Base-by-base conservation (phyloP, 2,888 invertebrate genomes). In the Hartigia nigra region DNA sequence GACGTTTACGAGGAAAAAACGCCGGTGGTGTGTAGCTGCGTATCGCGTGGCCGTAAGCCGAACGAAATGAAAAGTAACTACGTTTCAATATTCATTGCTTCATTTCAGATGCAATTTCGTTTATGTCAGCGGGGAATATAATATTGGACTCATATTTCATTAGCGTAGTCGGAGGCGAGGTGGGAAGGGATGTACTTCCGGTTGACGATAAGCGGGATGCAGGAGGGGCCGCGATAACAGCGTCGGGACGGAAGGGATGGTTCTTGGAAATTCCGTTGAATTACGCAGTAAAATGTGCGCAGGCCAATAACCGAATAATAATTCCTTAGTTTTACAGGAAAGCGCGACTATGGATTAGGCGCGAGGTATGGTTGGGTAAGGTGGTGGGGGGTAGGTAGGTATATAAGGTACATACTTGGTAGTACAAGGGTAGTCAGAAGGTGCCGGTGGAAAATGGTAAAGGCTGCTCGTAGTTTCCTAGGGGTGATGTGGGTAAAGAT, bases 301-400 rank as follows among this genome's bases (percentile, higher is more conserved):
- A 78, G 84, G 86, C 85, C 87, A 86, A 88, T 88, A 89, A 88
- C 84, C 85, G 85, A 88, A 89, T 89, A 86, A 87, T 88, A 89
- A 88, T 87, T 88, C 83, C 87, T 88, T 84, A 85, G 87, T 85
- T 87, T 85, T 86, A 85, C 84, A 85, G 80, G 82, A 83, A 78
- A 82, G 81, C 81, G 82, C 77, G 82, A 39, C 31, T 75, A 12
- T 14, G 74, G 31, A 3, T 12, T 31, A 12, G 12, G 4, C 23
- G 55, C 12, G 32, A 12, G 3, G 75, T 14, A 12, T 31, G n/a
- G 39, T 39, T 23, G 36, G 9, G 72, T 72, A 31, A 55, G 77
- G 23, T 39, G n/a, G n/a, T n/a, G n/a, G 14, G 2, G 39, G 23
- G 14, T 39, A 39, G 39, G 39, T 39, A n/a, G n/a, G n/a, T n/a